These are phyloP conservation scores for Tachina fera DNA, from an alignment of 2,888 invertebrate genomes.

Conservation along the genomic window DNA sequence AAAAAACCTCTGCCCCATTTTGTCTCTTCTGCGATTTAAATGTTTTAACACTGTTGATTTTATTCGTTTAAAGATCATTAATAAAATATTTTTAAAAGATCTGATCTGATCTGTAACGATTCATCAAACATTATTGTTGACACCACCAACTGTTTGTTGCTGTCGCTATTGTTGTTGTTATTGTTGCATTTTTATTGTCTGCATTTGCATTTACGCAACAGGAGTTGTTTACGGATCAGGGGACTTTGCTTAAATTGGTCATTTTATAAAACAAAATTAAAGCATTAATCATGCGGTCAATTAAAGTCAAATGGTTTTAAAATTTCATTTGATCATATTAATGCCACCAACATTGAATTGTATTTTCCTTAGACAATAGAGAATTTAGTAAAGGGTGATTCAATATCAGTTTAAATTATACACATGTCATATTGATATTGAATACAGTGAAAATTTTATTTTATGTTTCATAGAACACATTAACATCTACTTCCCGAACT, in stretches of 20 bases:
- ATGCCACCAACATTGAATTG: slow-evolving; percentile 76
- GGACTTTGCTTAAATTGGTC: background rate
- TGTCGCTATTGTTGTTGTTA: background rate
- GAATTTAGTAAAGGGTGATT: background rate
- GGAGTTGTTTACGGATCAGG: background rate
- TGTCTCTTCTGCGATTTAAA: slow-evolving; percentile 5
- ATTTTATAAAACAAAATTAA: background rate
- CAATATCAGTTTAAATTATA: background rate
- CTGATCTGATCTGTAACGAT: slow-evolving; percentile 38
- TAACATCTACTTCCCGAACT: too few relatives aligned
- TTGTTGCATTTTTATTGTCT: slow-evolving; percentile 1
- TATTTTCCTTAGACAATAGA: background rate
- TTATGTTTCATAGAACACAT: too few relatives aligned
- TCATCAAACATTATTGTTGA: slow-evolving; percentile 63
- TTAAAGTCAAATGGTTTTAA: slow-evolving; percentile 67
- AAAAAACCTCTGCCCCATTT: background rate
- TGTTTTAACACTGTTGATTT: slow-evolving; percentile 24
- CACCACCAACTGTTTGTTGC: slow-evolving; percentile 60
- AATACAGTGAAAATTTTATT: too few relatives aligned
- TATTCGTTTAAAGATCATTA: slow-evolving; percentile 64
- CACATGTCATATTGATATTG: too few relatives aligned
- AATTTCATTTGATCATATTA: slow-evolving; percentile 43
- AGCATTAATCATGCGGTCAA: slow-evolving; percentile 79
- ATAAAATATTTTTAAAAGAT: slow-evolving; percentile 60
- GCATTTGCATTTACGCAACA: slow-evolving; percentile 42